Evolutionary conservation across 2,888 invertebrate species (phyloP).

Genomic region (Apamea crenata): DNA sequence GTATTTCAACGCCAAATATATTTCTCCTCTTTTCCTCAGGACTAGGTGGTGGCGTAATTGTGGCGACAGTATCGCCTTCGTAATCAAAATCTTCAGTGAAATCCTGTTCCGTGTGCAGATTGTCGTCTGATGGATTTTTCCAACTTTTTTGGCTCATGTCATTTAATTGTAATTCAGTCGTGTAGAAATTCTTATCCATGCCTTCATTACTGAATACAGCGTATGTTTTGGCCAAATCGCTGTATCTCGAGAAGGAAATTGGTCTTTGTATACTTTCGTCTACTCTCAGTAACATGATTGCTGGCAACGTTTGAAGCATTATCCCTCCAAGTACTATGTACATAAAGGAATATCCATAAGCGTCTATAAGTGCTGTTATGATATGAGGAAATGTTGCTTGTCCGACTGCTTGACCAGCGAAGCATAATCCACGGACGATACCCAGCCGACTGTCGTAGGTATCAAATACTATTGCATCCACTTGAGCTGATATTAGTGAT

Average conservation of each 20-base stretch:
- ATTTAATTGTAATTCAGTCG: constrained; percentile 84
- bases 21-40: constrained; percentile 87
- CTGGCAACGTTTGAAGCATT: constrained; percentile 85
- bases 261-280: constrained; percentile 77
- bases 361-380: constrained; percentile 81
- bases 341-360: constrained; percentile 81
- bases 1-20: constrained; percentile 87
- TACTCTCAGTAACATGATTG: constrained; percentile 82
- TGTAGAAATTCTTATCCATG: constrained; percentile 74
- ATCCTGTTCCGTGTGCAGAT: constrained; percentile 77
- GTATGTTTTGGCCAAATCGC: constrained; percentile 83
- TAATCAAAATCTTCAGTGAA: constrained; percentile 66
- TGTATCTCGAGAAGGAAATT: constrained; percentile 81
- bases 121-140: constrained; percentile 88
- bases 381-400: constrained; percentile 86
- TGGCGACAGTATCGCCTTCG: constrained; percentile 74
- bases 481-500: constrained; percentile 86
- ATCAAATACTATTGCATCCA: constrained; percentile 87
- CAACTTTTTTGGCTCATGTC: constrained; percentile 86
- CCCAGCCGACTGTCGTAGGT: constrained; percentile 85
- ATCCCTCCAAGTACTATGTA: constrained; percentile 83
- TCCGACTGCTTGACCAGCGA: constrained; percentile 86
- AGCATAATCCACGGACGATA: constrained; percentile 82
- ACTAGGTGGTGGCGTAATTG: constrained; percentile 86
- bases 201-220: constrained; percentile 82